Base-by-base conservation (phyloP, 2,113 vertebrate genomes). In the Fregata magnificens region DNA sequence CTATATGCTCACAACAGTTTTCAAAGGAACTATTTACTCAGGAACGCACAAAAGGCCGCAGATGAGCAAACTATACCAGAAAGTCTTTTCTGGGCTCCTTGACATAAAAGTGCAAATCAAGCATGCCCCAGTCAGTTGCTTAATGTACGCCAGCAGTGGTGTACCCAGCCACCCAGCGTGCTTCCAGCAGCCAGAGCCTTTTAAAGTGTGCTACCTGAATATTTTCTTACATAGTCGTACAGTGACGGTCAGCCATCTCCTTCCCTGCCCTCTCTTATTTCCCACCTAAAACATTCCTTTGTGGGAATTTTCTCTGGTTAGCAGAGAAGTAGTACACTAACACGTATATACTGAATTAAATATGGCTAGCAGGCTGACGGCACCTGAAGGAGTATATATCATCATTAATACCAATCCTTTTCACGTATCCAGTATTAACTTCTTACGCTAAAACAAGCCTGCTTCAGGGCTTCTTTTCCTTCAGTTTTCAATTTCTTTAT, bases 31-130 rank as follows among this genome's bases (percentile, higher is more conserved):
- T 92, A 55, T 96, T 91, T 93, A 92, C 93, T 96, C 87, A 66
- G 44, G 80, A 95, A 88, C 0, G 19, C 92, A 91, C 82, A 89
- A 93, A 80, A 96, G 88, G 74, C 90, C 85, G 69, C 42, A 31
- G 93, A 84, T 85, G 78, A 97, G 77, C 86, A 96, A 94, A 97
- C 85, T 85, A 86, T 49, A 76, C 79, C 72, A 91, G 94, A 92
- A 89, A 96, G 93, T 92, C 96, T 93, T 93, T 95, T 95, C 95
- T 87, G 49, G n/a, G 90, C 65, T 76, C 74, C 81, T 85, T 3
- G 34, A 92, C 0, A 4, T 72, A 14, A 10, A 72, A 94, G 95
- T 72, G 90, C 96, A 96, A 97, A 96, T 4, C 93, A 95, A 94
- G 92, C 83, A 13, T 4, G 79, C 86, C 96, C 86, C 88, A 31